These are phyloP conservation scores for Hyperoplus immaculatus DNA, from an alignment of 2,797 vertebrate genomes.

Conservation along the genomic window DNA sequence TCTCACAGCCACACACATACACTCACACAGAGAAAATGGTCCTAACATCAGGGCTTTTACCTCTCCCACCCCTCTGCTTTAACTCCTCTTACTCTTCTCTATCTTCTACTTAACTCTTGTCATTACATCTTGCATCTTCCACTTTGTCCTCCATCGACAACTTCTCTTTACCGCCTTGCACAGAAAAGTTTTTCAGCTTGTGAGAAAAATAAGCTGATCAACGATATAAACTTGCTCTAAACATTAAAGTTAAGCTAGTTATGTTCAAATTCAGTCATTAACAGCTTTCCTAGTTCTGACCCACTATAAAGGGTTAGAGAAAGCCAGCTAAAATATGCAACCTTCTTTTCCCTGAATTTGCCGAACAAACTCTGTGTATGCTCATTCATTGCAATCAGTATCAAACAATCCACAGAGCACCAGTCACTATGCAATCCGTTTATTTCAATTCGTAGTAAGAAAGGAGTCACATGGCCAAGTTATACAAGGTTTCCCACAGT, in stretches of 20 bases:
- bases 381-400: neutral
- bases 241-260: neutral
- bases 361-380: neutral
- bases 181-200: neutral
- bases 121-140: neutral
- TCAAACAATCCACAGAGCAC: neutral
- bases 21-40: conserved; percentile 29
- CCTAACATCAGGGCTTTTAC: conserved; percentile 46
- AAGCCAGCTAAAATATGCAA: neutral
- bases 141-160: conserved; percentile 11
- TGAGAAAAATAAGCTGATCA: neutral
- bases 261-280: neutral
- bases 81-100: conserved; percentile 9
- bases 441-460: neutral
- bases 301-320: neutral
- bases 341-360: neutral
- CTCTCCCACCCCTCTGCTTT: conserved; percentile 45
- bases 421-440: neutral
- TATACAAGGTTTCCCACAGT: neutral
- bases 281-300: too few relatives aligned
- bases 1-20: conserved; percentile 81
- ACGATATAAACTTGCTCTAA: neutral
- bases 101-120: conserved; percentile 19
- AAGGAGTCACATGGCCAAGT: neutral
- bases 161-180: conserved; percentile 1